These are phyloP conservation scores for Archaeoteleia sp. DNA, from an alignment of 2,888 invertebrate species.

Conservation along the genomic window DNA sequence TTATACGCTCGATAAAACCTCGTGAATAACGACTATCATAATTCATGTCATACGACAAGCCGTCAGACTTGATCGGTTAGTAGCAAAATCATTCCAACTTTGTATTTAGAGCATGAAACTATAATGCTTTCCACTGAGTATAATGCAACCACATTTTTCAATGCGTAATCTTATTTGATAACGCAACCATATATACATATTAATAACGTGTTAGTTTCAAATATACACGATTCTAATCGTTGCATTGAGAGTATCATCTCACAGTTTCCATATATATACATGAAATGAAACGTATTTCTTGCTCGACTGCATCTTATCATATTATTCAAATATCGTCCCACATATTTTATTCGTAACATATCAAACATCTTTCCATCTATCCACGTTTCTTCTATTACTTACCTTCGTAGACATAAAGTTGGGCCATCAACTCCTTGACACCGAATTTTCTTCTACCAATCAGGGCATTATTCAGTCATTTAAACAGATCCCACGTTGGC, in stretches of 20 bases:
- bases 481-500: too few relatives aligned
- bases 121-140: slow-evolving; percentile 20
- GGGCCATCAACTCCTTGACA: slow-evolving; percentile 1
- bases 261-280: too few relatives aligned
- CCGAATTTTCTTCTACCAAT: background rate
- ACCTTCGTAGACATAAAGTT: slow-evolving; percentile 1
- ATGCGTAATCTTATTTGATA: too few relatives aligned
- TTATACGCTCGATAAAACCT: slow-evolving; percentile 46
- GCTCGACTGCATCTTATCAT: background rate
- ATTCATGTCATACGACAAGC: slow-evolving; percentile 49
- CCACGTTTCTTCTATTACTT: slow-evolving; percentile 32
- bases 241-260: too few relatives aligned
- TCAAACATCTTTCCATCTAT: slow-evolving; percentile 19
- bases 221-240: too few relatives aligned
- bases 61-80: slow-evolving; percentile 50
- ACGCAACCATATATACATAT: too few relatives aligned
- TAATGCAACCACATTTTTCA: too few relatives aligned
- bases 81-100: slow-evolving; percentile 38
- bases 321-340: slow-evolving; percentile 17
- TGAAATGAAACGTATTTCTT: slow-evolving; percentile 2
- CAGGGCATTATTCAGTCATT: too few relatives aligned
- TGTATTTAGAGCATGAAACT: slow-evolving; percentile 48
- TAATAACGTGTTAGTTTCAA: too few relatives aligned
- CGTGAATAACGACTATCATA: slow-evolving; percentile 51
- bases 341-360: slow-evolving; percentile 11